A percentile compares a stretch with the other conserved stretches of the same genome.
Conservation (phyloP, 1,140 invertebrate genomes). For the Propsilocerus akamusi region DNA sequence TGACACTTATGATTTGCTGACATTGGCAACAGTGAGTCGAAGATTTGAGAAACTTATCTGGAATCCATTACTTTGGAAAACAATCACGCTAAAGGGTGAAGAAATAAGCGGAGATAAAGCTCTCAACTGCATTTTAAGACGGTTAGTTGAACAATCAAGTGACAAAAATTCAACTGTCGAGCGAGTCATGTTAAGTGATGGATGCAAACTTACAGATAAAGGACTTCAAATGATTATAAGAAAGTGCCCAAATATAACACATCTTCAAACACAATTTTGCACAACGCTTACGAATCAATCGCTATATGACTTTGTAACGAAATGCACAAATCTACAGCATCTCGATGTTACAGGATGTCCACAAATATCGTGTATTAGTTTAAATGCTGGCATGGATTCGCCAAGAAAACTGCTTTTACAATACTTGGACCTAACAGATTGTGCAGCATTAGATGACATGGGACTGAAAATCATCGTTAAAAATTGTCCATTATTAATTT, state of each 20-base stretch:
- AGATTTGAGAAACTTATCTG: constrained; percentile 67
- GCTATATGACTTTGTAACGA: constrained; percentile 37
- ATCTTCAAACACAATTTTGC: constrained; percentile 51
- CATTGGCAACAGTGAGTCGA: constrained; percentile 59
- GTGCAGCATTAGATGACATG: constrained; percentile 58
- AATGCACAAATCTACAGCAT: constrained; percentile 49
- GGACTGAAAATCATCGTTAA: constrained; percentile 63
- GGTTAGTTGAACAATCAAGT: constrained; percentile 34
- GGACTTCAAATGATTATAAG: constrained; percentile 45
- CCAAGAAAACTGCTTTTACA: constrained; percentile 40
- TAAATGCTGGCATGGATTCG: constrained; percentile 40
- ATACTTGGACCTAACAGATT: constrained; percentile 72
- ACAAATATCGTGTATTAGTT: constrained; percentile 45
- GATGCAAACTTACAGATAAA: constrained; percentile 53
- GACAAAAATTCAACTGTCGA: constrained; percentile 38
- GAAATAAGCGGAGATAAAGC: constrained; percentile 45
- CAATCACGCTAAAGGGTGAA: constrained; percentile 41
- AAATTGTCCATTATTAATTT: constrained; percentile 70
- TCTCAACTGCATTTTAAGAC: constrained; percentile 38
- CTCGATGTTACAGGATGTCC: constrained; percentile 52
- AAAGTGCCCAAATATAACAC: constrained; percentile 50
- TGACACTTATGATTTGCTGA: constrained; percentile 58
- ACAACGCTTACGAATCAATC: constrained; percentile 29
- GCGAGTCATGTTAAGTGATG: constrained; percentile 47
- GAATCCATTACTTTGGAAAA: constrained; percentile 58